A percentile compares a stretch with the other conserved stretches of the same genome.
phyloP scores from a whole-genome alignment of 2,113 vertebrate genomes.

The Oreamnos americanus region DNA sequence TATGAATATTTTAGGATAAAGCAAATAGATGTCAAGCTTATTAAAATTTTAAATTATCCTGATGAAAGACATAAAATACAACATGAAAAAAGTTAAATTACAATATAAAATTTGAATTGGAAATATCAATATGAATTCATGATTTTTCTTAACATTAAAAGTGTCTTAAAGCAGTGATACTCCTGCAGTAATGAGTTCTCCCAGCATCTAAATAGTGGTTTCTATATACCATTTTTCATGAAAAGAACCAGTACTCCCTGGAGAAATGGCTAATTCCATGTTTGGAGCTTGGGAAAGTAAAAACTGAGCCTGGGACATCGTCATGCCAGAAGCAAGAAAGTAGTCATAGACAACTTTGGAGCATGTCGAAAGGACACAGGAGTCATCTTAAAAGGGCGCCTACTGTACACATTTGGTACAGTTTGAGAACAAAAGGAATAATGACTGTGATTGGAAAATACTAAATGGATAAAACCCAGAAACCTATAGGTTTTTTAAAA shows the following conservation, averaged over 20 bases:
- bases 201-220: background rate
- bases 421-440: background rate
- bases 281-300: background rate
- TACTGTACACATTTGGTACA: background rate
- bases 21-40: background rate
- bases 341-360: background rate
- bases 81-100: background rate
- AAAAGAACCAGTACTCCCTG: background rate
- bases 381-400: background rate
- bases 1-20: background rate
- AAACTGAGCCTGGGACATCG: background rate
- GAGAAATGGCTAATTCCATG: background rate
- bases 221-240: background rate
- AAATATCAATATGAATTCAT: background rate
- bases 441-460: background rate
- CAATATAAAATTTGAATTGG: background rate
- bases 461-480: background rate
- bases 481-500: background rate
- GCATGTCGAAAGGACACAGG: background rate
- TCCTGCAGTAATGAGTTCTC: background rate
- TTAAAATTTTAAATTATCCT: background rate
- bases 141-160: background rate
- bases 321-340: background rate
- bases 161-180: background rate
- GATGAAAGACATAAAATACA: background rate